Evolutionary conservation across 2,797 vertebrate species (phyloP).

Genomic region (Rachycentron canadum): DNA sequence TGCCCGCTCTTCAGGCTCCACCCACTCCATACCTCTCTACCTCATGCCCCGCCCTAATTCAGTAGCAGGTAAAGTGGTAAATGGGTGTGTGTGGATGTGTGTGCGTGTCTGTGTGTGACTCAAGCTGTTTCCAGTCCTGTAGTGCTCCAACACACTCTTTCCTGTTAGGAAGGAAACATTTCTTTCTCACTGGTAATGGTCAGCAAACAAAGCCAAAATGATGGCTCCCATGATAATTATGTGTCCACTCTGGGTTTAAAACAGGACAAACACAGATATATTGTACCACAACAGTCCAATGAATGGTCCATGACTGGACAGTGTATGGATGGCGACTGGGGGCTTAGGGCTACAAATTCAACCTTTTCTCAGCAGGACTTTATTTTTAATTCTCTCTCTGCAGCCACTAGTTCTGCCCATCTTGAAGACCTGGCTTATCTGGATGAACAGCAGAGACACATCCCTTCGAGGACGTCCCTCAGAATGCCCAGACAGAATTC

Average conservation of each 20-base stretch:
- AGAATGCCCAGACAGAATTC: conserved; percentile 92
- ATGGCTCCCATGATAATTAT: background rate
- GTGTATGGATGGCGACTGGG: too few relatives aligned
- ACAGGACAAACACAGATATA: background rate
- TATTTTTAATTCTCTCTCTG: background rate
- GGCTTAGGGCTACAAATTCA: too few relatives aligned
- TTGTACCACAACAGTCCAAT: background rate
- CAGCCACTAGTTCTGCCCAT: conserved; percentile 96
- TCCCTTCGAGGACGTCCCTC: conserved; percentile 92
- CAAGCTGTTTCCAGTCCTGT: conserved; percentile 2
- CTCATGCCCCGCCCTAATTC: conserved; percentile 97
- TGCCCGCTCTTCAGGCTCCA: conserved; percentile 88
- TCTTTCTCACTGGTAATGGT: conserved; percentile 15
- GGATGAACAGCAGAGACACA: conserved; percentile 94
- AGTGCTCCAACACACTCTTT: conserved; percentile 23
- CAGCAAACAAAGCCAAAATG: conserved; percentile 8
- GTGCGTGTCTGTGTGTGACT: background rate
- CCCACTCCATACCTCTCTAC: conserved; percentile 96
- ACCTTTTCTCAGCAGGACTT: too few relatives aligned
- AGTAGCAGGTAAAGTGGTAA: conserved; percentile 90
- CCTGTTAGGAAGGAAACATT: conserved; percentile 62
- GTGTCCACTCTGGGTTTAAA: background rate
- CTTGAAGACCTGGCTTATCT: conserved; percentile 94
- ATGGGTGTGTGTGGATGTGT: background rate
- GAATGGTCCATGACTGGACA: too few relatives aligned